A percentile compares a stretch with the other conserved stretches of the same genome.
These are phyloP conservation scores for Cancer borealis DNA, from an alignment of 2,888 invertebrate species.

Conservation along the genomic window DNA sequence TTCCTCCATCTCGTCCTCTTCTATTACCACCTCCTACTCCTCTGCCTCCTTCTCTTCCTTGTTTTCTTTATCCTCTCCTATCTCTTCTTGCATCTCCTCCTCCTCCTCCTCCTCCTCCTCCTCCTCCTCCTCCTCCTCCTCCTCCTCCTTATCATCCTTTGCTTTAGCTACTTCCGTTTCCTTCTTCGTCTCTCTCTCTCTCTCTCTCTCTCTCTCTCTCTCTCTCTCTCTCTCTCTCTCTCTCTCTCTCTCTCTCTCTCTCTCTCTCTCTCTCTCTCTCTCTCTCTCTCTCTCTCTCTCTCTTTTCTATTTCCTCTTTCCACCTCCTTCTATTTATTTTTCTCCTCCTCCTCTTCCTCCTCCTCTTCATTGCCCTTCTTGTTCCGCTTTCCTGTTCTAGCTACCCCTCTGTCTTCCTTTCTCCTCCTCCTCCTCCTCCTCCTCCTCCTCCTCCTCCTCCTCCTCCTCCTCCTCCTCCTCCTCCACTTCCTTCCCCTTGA, in stretches of 20 bases:
- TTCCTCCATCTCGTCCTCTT: not conserved
- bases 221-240: not conserved
- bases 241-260: too few species aligned
- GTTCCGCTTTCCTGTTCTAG: too few species aligned
- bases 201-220: constrained; percentile 24
- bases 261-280: too few species aligned
- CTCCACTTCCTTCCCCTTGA: not conserved
- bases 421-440: not conserved
- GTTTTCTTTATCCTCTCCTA: not conserved
- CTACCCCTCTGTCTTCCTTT: not conserved
- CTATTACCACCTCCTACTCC: not conserved
- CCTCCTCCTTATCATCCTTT: not conserved
- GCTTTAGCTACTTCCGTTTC: not conserved
- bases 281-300: too few species aligned
- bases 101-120: not conserved
- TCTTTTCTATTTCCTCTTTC: not conserved
- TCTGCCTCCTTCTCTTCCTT: not conserved
- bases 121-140: not conserved
- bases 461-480: not conserved
- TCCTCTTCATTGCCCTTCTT: not conserved
- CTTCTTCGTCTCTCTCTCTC: constrained; percentile 46
- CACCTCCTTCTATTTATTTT: not conserved
- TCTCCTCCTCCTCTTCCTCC: not conserved
- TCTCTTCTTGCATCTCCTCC: not conserved
- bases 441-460: constrained; percentile 11